Base-by-base conservation (phyloP, 2,888 invertebrate species). In the Drosophila nigritarsus region DNA sequence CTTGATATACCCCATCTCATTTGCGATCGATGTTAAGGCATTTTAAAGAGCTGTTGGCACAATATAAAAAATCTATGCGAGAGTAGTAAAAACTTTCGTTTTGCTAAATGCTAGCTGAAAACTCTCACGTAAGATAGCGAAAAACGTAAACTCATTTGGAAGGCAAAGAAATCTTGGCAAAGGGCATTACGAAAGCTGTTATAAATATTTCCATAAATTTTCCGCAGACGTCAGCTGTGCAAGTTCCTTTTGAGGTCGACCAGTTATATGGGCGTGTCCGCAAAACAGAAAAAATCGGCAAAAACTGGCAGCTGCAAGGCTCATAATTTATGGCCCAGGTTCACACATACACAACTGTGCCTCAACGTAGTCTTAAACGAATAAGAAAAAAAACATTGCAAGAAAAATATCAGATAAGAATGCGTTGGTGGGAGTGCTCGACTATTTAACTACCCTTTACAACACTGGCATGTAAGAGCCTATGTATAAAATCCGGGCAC, bases 291-390 rank as follows among this genome's bases (percentile, higher is more conserved):
- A 60, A 69, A 73, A 72, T 54, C 18, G 18, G 34, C 53, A 73
- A 78, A 63, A 82, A 69, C 82, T 85, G 86, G 72, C 87, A 79
- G 81, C 75, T 78, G 72, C 80, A 59, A 53, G 67, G 58, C 78
- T 59, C 73, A 81, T 83, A 80, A 88, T 83, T 89, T 83, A 86
- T 78, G 67, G 78, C 59, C 45, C 63, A 77, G 78, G 78, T 64
- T 65, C 32, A 60, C 36, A 29, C 61, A 54, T 51, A 73, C 66
- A 65, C 61, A 66, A 63, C 50, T 53, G 55, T 48, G 69, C 59
- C 63, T 67, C 50, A 40, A 77, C 69, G 62, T 54, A 56, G 60
- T 56, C 65, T 66, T 38, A 49, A 58, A 32, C 24, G 9, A 65
- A 54, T 3, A 20, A 51, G 20, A 53, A 63, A 36, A 42, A 68